Percentiles rank a stretch among this genome's conserved stretches.
phyloP scores from a whole-genome alignment of 2,113 vertebrate species.

The Saguinus imperator region DNA sequence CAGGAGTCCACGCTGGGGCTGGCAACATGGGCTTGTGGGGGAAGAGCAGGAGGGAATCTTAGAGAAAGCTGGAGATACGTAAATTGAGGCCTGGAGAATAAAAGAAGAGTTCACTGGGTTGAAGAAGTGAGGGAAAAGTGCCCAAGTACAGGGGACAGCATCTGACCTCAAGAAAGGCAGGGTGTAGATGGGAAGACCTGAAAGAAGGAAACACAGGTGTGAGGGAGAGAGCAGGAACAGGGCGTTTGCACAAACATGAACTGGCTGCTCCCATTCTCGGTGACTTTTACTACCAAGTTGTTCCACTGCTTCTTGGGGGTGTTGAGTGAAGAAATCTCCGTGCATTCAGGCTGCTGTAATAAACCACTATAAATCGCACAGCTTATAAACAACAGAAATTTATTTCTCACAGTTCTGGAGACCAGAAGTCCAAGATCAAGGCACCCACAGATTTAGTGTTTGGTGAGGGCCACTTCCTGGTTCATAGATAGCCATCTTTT shows the following conservation, averaged over 20 bases:
- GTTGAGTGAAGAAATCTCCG: neutral
- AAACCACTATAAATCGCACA: neutral
- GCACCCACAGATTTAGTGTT: too few relatives aligned
- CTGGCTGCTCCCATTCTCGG: neutral
- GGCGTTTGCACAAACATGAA: neutral
- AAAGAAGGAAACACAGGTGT: accelerated
- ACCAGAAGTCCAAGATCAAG: neutral
- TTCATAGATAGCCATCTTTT: neutral
- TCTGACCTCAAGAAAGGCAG: neutral
- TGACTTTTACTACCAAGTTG: neutral
- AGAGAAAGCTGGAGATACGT: neutral
- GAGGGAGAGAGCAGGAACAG: neutral
- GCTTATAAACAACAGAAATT: too few relatives aligned
- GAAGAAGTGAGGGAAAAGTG: neutral
- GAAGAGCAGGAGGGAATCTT: neutral
- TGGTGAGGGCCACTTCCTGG: neutral
- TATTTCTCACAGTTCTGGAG: neutral
- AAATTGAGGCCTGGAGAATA: neutral
- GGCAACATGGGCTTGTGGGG: neutral
- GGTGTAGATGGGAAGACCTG: accelerated
- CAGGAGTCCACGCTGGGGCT: accelerated
- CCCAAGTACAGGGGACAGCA: too few relatives aligned
- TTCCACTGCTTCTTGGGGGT: neutral
- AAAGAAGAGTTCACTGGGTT: neutral
- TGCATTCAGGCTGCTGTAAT: neutral